Conservation (phyloP, 2,797 vertebrate species). For the Otolemur crassicaudatus region DNA sequence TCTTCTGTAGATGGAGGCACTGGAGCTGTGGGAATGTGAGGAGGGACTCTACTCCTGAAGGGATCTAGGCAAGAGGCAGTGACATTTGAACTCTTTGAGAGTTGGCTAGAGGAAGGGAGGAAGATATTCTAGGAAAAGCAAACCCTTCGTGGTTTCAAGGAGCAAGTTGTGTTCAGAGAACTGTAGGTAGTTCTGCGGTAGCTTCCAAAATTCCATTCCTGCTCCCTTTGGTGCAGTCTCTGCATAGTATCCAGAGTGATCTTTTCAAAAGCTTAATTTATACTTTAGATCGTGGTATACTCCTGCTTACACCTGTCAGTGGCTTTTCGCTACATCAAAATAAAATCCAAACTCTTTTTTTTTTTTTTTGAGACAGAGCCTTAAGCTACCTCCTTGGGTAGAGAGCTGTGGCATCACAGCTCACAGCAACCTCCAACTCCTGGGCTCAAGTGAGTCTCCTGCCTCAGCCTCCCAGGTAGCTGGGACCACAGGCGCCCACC, state of each 20-base stretch:
- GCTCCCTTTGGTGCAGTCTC: background rate
- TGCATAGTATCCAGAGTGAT: background rate
- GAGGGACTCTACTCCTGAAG: background rate
- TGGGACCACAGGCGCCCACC: too few relatives aligned
- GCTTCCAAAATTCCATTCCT: background rate
- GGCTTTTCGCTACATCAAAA: background rate
- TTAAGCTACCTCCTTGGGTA: too few relatives aligned
- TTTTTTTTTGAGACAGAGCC: too few relatives aligned
- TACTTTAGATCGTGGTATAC: constrained; percentile 2
- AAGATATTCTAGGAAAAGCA: background rate
- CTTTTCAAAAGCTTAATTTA: constrained; percentile 40
- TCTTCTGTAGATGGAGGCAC: background rate
- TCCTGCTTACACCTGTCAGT: background rate
- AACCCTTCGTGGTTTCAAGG: background rate
- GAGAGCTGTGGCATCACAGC: too few relatives aligned
- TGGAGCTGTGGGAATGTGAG: background rate
- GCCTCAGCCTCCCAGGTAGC: too few relatives aligned
- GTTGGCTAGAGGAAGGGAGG: background rate
- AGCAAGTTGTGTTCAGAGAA: background rate
- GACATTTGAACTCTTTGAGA: background rate
- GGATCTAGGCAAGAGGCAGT: background rate
- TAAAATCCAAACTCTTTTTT: background rate
- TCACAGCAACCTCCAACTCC: too few relatives aligned
- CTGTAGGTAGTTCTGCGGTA: background rate
- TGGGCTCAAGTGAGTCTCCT: too few relatives aligned